Evolutionary conservation across 2,113 vertebrate genomes (phyloP).

Genomic region (Psittacus erithacus): DNA sequence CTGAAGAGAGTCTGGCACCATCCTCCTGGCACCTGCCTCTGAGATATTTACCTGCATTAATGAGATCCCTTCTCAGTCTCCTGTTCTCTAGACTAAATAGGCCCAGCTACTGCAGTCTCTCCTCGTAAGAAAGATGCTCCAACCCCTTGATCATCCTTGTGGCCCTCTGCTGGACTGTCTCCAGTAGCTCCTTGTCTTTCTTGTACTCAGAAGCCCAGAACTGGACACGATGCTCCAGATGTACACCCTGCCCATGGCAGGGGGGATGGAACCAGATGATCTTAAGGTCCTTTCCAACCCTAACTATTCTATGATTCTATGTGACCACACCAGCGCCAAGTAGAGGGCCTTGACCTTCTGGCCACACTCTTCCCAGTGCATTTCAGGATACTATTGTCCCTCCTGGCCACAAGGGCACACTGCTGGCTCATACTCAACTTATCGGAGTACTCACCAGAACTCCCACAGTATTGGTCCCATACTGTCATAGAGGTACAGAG

Average conservation of each 20-base stretch:
- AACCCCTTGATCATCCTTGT: background rate
- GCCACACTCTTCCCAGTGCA: background rate
- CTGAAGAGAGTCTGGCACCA: background rate
- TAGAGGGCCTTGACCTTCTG: background rate
- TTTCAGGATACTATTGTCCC: background rate
- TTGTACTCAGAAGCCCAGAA: background rate
- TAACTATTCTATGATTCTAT: too few species aligned
- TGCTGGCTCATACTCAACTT: background rate
- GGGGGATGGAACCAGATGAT: too few species aligned
- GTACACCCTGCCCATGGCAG: too few species aligned
- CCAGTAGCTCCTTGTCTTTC: background rate
- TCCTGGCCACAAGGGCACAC: background rate
- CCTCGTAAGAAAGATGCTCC: background rate
- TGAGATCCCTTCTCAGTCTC: background rate
- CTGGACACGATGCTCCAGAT: background rate
- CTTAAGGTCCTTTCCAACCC: too few species aligned
- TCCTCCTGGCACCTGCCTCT: background rate
- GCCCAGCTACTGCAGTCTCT: background rate
- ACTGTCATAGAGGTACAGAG: background rate
- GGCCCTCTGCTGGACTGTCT: background rate
- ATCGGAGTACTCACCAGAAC: background rate
- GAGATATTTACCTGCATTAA: background rate
- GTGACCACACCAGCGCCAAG: background rate
- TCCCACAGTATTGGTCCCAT: background rate
- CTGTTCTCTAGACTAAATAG: background rate